These are phyloP conservation scores for Pao palembangensis DNA, from an alignment of 2,113 vertebrate genomes.

Conservation along the genomic window DNA sequence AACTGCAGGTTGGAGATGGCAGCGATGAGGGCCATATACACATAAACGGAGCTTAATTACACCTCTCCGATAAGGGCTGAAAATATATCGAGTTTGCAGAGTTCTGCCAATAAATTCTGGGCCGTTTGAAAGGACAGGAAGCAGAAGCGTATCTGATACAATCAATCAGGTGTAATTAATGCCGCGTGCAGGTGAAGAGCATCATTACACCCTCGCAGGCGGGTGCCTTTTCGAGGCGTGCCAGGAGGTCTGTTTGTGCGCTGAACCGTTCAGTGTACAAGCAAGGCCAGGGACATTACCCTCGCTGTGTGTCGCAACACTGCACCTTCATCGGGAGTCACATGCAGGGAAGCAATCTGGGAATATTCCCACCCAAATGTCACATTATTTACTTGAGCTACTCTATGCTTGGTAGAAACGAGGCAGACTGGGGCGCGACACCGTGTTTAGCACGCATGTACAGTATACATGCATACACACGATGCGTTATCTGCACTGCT, in stretches of 20 bases:
- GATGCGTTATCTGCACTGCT: no score
- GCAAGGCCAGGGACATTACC: conserved; percentile 66
- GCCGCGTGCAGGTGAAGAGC: conserved; percentile 61
- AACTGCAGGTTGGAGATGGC: conserved; percentile 2
- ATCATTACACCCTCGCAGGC: conserved; percentile 65
- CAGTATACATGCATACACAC: no score
- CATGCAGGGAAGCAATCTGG: conserved; percentile 59
- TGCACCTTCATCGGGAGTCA: conserved; percentile 47
- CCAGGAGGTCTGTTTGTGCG: conserved; percentile 68
- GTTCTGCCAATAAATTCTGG: conserved; percentile 54
- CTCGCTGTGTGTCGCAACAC: conserved; percentile 59
- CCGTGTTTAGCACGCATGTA: no score
- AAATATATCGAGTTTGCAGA: conserved; percentile 58
- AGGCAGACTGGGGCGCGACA: no score
- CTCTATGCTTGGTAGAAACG: not conserved
- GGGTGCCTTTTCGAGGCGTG: conserved; percentile 56
- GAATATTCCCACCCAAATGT: conserved; percentile 33
- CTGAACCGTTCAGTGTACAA: conserved; percentile 61
- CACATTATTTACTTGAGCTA: conserved; percentile 18
- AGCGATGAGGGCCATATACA: conserved; percentile 26
- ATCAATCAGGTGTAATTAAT: conserved; percentile 74
- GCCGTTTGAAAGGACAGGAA: conserved; percentile 44
- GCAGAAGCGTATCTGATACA: conserved; percentile 51
- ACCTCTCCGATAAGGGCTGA: conserved; percentile 47
- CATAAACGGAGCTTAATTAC: conserved; percentile 50